These are phyloP conservation scores for Hypsopygia costalis DNA, from an alignment of 2,888 invertebrate species.

Conservation along the genomic window DNA sequence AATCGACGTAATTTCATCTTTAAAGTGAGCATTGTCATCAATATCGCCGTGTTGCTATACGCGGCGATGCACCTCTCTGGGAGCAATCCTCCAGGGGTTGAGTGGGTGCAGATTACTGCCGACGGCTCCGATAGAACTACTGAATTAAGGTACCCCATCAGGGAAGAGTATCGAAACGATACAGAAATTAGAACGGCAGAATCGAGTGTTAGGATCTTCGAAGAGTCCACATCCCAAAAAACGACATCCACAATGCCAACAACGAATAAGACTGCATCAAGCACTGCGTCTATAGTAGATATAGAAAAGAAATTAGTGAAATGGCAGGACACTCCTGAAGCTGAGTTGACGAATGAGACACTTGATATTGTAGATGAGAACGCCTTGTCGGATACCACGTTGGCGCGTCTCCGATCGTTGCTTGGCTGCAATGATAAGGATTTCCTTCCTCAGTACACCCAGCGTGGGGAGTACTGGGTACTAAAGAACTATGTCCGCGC, in stretches of 20 bases:
- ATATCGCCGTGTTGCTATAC: conserved; percentile 86
- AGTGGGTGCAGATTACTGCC: conserved; percentile 60
- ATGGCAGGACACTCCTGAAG: conserved; percentile 46
- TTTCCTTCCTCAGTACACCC: conserved; percentile 81
- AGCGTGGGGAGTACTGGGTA: conserved; percentile 93
- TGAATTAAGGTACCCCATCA: conserved; percentile 47
- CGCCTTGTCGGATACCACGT: conserved; percentile 54
- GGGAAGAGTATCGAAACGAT: conserved; percentile 48
- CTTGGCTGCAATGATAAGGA: conserved; percentile 84
- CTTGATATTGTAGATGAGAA: conserved; percentile 61
- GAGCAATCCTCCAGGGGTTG: conserved; percentile 43
- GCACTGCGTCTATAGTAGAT: conserved; percentile 58
- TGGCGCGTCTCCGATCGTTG: conserved; percentile 60
- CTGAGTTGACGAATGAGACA: conserved; percentile 51
- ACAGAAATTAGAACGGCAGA: conserved; percentile 38
- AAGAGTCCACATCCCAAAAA: conserved; percentile 63
- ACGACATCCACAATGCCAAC: conserved; percentile 64
- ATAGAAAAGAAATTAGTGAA: conserved; percentile 48
- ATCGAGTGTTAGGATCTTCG: conserved; percentile 28
- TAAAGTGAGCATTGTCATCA: conserved; percentile 87
- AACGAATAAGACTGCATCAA: conserved; percentile 63
- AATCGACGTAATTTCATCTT: conserved; percentile 85
- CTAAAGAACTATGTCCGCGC: conserved; percentile 92
- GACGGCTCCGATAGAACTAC: conserved; percentile 55
- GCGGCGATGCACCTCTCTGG: conserved; percentile 83